Conservation (phyloP, 2,113 vertebrate genomes). For the Agelaius tricolor region DNA sequence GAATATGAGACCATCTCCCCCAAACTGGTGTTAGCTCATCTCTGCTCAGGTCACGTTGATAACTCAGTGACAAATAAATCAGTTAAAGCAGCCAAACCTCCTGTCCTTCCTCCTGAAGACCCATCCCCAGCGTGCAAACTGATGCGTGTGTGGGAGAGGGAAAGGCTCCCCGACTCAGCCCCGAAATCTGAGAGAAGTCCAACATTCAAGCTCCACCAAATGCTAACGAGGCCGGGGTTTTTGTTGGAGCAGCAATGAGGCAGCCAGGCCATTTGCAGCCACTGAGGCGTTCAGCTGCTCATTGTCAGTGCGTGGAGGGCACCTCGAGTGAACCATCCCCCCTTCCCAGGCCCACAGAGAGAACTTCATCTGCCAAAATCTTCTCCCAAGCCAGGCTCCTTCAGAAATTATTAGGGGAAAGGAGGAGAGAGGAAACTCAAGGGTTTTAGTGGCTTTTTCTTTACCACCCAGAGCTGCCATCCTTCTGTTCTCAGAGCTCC, state of each 20-base stretch:
- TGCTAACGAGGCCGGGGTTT: constrained; percentile 45
- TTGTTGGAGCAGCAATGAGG: constrained; percentile 62
- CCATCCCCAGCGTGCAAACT: neutral
- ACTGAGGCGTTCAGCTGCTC: constrained; percentile 55
- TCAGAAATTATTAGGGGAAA: neutral
- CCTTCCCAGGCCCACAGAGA: constrained; percentile 13
- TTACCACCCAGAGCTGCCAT: neutral
- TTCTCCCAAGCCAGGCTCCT: neutral
- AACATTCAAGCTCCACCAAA: constrained; percentile 1
- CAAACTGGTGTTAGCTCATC: neutral
- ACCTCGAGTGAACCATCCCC: constrained; percentile 52
- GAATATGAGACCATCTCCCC: neutral
- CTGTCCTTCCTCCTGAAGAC: neutral
- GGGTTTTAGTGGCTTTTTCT: neutral
- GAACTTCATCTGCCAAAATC: constrained; percentile 23
- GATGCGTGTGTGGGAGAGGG: neutral
- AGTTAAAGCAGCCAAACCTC: neutral
- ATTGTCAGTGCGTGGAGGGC: constrained; percentile 49
- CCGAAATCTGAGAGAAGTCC: constrained; percentile 20
- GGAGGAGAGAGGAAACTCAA: neutral
- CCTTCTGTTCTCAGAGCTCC: neutral
- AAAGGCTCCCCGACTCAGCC: constrained; percentile 17
- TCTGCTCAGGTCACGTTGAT: neutral
- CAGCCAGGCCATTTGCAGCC: constrained; percentile 59
- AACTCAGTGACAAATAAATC: neutral